Evolutionary conservation across 1,140 invertebrate species (phyloP).

Genomic region (Branchinecta lindahli): DNA sequence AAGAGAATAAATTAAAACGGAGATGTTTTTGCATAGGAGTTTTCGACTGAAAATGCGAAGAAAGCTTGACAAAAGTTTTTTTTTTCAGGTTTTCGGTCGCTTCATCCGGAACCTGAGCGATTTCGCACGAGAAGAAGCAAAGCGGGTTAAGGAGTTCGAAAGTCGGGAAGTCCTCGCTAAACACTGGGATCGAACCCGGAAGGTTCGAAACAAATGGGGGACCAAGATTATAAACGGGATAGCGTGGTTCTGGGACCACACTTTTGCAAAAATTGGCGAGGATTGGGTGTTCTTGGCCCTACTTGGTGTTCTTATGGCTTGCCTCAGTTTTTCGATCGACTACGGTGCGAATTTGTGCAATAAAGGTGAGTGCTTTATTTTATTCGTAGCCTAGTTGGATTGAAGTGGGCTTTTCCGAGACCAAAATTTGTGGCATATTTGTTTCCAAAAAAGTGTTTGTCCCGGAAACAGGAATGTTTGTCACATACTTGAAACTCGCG

Average conservation of each 20-base stretch:
- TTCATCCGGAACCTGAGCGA: constrained; percentile 86
- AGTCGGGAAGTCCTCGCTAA: constrained; percentile 29
- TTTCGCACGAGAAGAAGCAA: constrained; percentile 77
- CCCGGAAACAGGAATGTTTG: too few relatives aligned
- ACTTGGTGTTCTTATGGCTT: constrained; percentile 86
- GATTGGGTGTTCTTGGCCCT: constrained; percentile 94
- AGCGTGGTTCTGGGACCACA: constrained; percentile 55
- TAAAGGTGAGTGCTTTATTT: constrained; percentile 47
- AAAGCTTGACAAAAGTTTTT: background rate
- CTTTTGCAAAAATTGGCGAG: constrained; percentile 74
- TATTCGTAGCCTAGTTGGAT: background rate
- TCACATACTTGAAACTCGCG: too few relatives aligned
- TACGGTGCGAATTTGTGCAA: constrained; percentile 87
- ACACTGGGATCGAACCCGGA: constrained; percentile 38
- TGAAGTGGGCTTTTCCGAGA: too few relatives aligned
- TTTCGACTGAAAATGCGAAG: too few relatives aligned
- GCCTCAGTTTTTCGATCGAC: constrained; percentile 91
- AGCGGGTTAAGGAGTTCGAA: constrained; percentile 52
- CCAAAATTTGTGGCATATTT: too few relatives aligned
- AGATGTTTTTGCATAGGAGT: too few relatives aligned
- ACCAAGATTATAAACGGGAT: constrained; percentile 32
- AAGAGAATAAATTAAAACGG: too few relatives aligned
- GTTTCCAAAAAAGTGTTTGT: too few relatives aligned
- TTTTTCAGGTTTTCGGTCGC: constrained; percentile 82
- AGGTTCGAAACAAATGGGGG: constrained; percentile 42